phyloP scores from a whole-genome alignment of 2,888 invertebrate genomes.

The Tholera decimalis region DNA sequence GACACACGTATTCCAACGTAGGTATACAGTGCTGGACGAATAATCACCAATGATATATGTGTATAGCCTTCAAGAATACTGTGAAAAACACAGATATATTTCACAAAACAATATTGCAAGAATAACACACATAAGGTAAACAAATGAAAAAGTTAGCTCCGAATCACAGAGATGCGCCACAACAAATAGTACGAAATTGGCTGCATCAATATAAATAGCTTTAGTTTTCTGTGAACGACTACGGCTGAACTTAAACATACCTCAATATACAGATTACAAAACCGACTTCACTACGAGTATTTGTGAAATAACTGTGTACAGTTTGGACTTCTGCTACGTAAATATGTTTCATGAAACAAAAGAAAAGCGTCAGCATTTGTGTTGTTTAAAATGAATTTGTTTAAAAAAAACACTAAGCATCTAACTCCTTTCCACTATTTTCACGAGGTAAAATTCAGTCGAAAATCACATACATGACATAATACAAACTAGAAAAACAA shows the following conservation, averaged over 20 bases:
- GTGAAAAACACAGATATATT: constrained; percentile 18
- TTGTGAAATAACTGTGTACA: constrained; percentile 34
- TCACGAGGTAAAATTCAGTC: too few species aligned
- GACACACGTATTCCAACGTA: background rate
- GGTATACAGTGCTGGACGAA: background rate
- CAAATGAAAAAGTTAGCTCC: constrained; percentile 36
- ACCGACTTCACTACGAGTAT: constrained; percentile 65
- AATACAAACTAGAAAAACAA: too few species aligned
- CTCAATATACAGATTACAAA: constrained; percentile 67
- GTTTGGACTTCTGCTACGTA: constrained; percentile 37
- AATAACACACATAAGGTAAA: constrained; percentile 16
- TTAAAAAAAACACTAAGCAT: too few species aligned
- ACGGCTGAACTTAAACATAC: constrained; percentile 62
- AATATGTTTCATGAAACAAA: background rate
- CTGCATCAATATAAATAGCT: constrained; percentile 60
- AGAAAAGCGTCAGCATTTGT: background rate
- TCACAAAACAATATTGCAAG: constrained; percentile 19
- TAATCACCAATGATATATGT: constrained; percentile 4
- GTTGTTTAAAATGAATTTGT: background rate
- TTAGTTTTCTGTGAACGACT: constrained; percentile 61
- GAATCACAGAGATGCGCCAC: constrained; percentile 33
- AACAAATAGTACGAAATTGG: constrained; percentile 51
- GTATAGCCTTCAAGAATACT: constrained; percentile 4
- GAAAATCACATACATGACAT: too few species aligned
- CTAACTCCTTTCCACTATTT: too few species aligned